Percentiles rank a stretch among this genome's conserved stretches.
phyloP scores from a whole-genome alignment of 2,888 invertebrate species.

The Oxytorus armatus region DNA sequence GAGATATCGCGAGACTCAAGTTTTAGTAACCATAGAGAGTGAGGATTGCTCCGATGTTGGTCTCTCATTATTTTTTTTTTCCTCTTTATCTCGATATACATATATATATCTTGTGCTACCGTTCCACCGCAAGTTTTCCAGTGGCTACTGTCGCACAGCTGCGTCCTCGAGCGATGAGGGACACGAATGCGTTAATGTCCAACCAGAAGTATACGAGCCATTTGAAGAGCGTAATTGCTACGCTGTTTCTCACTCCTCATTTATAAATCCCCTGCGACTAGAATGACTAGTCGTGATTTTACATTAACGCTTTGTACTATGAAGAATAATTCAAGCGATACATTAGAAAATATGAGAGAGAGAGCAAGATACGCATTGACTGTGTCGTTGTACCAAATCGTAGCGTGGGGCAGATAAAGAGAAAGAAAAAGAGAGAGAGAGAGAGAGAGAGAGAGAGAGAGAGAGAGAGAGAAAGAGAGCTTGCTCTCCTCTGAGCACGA shows the following conservation, averaged over 20 bases:
- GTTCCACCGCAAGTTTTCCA: conserved; percentile 16
- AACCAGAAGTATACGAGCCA: conserved; percentile 1
- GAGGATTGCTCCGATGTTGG: conserved; percentile 31
- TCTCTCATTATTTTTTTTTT: background rate
- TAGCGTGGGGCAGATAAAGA: conserved; percentile 34
- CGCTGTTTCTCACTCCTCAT: background rate
- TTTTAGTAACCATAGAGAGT: conserved; percentile 58
- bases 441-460: background rate
- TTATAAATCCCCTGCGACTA: background rate
- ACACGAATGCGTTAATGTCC: conserved; percentile 44
- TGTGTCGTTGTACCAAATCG: conserved; percentile 6
- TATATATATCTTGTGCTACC: conserved; percentile 15
- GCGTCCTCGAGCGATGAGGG: conserved; percentile 25
- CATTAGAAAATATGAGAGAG: conserved; percentile 35
- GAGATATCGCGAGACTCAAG: conserved; percentile 45
- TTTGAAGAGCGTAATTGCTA: conserved; percentile 12
- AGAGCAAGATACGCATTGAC: conserved; percentile 6
- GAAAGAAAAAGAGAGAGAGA: conserved; percentile 37
- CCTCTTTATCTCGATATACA: background rate
- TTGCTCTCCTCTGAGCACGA: conserved; percentile 22
- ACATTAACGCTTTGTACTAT: background rate
- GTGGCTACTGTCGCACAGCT: conserved; percentile 32
- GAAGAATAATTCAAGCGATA: conserved; percentile 49
- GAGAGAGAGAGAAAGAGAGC: conserved; percentile 27
- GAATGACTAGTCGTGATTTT: conserved; percentile 28